Base-by-base conservation (phyloP, 2,113 vertebrate species). In the Mellivora capensis region DNA sequence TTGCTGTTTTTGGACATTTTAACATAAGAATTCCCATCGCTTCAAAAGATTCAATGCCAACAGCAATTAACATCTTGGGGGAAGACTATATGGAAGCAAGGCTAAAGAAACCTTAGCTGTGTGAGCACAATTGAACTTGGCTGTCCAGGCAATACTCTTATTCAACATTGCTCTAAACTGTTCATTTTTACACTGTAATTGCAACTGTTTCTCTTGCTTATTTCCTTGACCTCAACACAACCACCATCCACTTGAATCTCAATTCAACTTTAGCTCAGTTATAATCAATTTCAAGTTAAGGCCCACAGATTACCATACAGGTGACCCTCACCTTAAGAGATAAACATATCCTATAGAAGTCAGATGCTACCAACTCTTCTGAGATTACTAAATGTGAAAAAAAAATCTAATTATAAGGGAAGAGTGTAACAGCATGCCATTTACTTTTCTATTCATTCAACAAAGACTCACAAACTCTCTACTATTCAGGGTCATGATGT, bases 31-130 rank as follows among this genome's bases (percentile, higher is more conserved):
- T 95, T 85, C 44, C 87, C 20, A 97, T 64, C 3, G 34, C 52
- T 85, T 97, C 96, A 90, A 82, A 97, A 93, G 81, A 96, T 77
- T 82, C 90, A 69, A 57, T 88, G 95, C 92, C 95, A 97, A 96
- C 57, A 94, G 97, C 96, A 96, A 91, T 97, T 94, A 98, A 95
- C 52, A 96, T 76, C 80, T 97, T 93, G 29, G 9, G 27, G 44
- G 42, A 79, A 90, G 34, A 87, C 52, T 95, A 69, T 34, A 82
- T 49, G 39, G 71, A 74, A 74, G 47, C 94, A 84, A 31, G 44
- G 12, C 62, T 95, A 69, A 97, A 77, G 74, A 97, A 94, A 93
- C 95, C 88, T 93, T 87, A 87, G 74, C 80, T 92, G 39, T 39
- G 59, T 95, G 92, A 95, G 87, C 39, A 64, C 77, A 98, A 92